These are phyloP conservation scores for Pelusios castaneus DNA, from an alignment of 2,113 vertebrate species.

Conservation along the genomic window DNA sequence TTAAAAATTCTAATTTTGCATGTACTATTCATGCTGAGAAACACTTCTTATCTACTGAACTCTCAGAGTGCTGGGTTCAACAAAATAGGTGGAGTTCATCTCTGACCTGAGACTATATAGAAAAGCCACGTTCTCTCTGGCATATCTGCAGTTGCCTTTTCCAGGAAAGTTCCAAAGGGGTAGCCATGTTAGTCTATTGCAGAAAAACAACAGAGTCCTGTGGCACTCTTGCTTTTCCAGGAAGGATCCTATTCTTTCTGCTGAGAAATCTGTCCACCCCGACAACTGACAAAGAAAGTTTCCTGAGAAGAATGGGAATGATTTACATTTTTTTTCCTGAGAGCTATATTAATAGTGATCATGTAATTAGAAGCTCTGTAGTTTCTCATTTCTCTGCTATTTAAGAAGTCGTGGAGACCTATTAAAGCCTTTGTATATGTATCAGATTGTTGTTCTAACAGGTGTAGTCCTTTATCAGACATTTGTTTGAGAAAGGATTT, in stretches of 20 bases:
- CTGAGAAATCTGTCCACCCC: neutral
- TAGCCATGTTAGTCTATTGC: too few species aligned
- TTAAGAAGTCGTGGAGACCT: neutral
- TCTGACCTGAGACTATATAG: neutral
- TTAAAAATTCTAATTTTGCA: neutral
- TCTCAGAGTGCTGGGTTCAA: neutral
- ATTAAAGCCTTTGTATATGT: neutral
- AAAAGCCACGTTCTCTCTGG: rapidly evolving
- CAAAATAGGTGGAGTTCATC: neutral
- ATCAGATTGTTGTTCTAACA: neutral
- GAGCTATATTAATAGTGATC: neutral
- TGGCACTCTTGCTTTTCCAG: too few species aligned
- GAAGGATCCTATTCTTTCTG: neutral
- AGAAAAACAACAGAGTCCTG: too few species aligned
- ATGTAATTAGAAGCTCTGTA: neutral
- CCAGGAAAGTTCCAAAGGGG: neutral
- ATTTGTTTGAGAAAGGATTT: neutral
- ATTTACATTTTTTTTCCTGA: constrained; percentile 16
- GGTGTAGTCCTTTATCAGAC: neutral
- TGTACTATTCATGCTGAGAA: neutral
- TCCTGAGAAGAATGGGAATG: neutral
- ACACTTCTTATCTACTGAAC: neutral
- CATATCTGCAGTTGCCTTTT: neutral
- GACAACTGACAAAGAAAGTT: neutral
- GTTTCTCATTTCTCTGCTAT: neutral